Evolutionary conservation across 2,113 vertebrate species (phyloP).

Genomic region (Pelecanus crispus): DNA sequence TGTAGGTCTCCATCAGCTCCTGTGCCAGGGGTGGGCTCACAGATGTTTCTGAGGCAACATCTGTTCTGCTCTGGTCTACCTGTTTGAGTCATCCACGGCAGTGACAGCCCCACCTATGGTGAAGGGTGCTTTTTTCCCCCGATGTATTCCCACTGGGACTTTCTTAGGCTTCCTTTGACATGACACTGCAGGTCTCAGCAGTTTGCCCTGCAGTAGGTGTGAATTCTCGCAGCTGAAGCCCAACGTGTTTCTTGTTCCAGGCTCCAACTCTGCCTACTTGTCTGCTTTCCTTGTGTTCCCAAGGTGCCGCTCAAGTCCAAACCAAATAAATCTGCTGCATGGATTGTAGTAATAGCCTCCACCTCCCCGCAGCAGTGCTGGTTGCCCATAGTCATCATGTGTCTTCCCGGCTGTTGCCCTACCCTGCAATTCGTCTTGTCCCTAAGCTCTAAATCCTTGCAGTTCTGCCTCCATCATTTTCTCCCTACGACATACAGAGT

Average conservation of each 20-base stretch:
- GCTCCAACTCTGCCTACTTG: not conserved
- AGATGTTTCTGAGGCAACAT: not conserved
- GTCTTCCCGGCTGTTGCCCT: not conserved
- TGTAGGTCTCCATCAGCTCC: not conserved
- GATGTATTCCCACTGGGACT: not conserved
- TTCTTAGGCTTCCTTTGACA: accelerated
- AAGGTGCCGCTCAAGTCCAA: not conserved
- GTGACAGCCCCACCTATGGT: not conserved
- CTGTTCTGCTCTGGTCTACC: not conserved
- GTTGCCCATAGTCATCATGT: not conserved
- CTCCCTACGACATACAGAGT: not conserved
- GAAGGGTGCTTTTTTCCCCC: not conserved
- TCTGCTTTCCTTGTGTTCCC: accelerated
- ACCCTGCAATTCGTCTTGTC: not conserved
- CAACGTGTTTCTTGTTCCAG: not conserved
- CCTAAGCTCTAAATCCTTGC: not conserved
- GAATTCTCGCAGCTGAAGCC: not conserved
- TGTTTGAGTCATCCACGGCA: not conserved
- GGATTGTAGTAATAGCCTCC: not conserved
- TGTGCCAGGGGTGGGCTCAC: not conserved
- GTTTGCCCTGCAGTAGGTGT: not conserved
- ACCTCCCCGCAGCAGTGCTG: not conserved
- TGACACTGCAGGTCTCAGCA: not conserved
- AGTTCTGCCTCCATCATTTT: not conserved
- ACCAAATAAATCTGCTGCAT: not conserved